These are phyloP conservation scores for Myotis davidii DNA, from an alignment of 2,113 vertebrate species.

Conservation along the genomic window DNA sequence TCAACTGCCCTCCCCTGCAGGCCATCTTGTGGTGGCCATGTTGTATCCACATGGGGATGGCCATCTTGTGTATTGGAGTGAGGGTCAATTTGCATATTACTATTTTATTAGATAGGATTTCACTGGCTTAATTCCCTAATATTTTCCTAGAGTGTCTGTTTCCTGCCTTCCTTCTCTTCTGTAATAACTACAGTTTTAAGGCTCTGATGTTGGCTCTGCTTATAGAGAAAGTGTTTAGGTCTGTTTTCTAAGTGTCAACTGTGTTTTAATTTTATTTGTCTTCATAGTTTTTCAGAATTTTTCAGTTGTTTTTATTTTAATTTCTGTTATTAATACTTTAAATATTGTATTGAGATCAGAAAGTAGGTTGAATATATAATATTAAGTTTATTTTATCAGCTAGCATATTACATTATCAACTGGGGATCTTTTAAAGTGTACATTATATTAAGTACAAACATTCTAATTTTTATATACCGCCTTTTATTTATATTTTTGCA, in stretches of 20 bases:
- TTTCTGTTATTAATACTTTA: neutral
- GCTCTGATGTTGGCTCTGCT: neutral
- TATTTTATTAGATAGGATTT: neutral
- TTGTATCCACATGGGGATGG: too few species aligned
- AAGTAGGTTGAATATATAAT: neutral
- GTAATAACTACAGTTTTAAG: neutral
- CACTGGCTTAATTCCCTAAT: neutral
- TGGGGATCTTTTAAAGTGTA: neutral
- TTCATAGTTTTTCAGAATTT: neutral
- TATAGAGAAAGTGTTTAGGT: neutral
- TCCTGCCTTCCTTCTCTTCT: neutral
- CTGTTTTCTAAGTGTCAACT: neutral
- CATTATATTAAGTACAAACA: neutral
- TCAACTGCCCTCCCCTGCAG: too few species aligned
- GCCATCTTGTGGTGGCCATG: too few species aligned
- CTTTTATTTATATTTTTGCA: neutral
- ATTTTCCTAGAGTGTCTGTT: neutral
- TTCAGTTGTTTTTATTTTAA: neutral
- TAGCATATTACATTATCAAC: neutral
- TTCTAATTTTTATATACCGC: neutral
- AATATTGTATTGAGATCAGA: constrained; percentile 4
- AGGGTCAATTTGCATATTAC: too few species aligned
- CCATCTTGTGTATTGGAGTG: too few species aligned
- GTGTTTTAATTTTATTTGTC: neutral
- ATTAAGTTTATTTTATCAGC: neutral